Conservation (phyloP, 2,113 vertebrate genomes). For the Pachypanchax playfairii region DNA sequence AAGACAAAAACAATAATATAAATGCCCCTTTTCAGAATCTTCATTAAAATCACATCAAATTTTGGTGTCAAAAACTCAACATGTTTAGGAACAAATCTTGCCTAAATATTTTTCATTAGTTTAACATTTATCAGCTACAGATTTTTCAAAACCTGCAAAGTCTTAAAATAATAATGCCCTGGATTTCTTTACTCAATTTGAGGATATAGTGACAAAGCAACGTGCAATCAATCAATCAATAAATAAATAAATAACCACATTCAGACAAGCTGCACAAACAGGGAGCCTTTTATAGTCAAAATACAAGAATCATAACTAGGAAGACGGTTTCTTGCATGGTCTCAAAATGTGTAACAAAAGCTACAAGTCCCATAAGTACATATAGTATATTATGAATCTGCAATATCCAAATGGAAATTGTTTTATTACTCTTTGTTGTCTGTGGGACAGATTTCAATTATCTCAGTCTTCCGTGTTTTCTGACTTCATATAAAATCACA, state of each 20-base stretch:
- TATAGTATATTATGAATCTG: slow-evolving; percentile 6
- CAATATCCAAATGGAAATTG: background rate
- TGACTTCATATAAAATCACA: no score
- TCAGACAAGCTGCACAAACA: slow-evolving; percentile 25
- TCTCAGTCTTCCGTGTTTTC: no score
- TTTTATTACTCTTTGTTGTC: no score
- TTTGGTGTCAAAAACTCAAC: no score
- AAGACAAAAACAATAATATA: no score
- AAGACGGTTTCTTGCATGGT: slow-evolving; percentile 22
- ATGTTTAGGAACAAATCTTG: no score
- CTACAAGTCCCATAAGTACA: background rate
- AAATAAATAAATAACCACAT: background rate
- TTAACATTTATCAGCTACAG: slow-evolving; percentile 2
- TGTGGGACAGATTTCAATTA: no score
- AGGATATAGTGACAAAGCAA: slow-evolving; percentile 31
- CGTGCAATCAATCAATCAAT: no score
- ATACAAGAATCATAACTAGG: slow-evolving; percentile 46
- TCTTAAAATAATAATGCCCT: background rate
- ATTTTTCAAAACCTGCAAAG: slow-evolving; percentile 5
- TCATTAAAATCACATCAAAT: no score
- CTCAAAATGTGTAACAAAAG: slow-evolving; percentile 17
- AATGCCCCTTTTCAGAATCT: no score
- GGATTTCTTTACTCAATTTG: slow-evolving; percentile 24
- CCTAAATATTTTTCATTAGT: background rate
- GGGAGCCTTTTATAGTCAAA: slow-evolving; percentile 39